These are phyloP conservation scores for Lagria hirta DNA, from an alignment of 2,888 invertebrate genomes.

Conservation along the genomic window DNA sequence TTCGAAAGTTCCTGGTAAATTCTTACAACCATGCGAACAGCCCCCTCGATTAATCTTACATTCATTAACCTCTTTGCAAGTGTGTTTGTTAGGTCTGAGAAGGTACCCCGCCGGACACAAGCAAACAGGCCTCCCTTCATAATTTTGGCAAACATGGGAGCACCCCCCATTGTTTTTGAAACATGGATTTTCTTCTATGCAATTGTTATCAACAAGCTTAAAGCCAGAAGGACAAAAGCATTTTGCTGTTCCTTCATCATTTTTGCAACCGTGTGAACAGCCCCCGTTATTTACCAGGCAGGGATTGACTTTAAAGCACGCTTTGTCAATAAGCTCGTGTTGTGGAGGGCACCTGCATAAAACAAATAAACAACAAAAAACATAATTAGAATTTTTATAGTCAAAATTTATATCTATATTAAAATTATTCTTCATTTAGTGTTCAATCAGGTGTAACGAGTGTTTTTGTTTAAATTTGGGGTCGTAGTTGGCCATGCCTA, in stretches of 20 bases:
- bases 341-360: slow-evolving; percentile 56
- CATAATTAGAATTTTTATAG: too few relatives aligned
- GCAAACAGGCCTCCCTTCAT: slow-evolving; percentile 54
- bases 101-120: slow-evolving; percentile 59
- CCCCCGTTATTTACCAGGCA: slow-evolving; percentile 52
- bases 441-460: too few relatives aligned
- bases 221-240: slow-evolving; percentile 55
- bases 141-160: slow-evolving; percentile 53
- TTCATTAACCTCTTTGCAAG: slow-evolving; percentile 60
- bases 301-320: slow-evolving; percentile 52
- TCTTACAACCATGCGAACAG: slow-evolving; percentile 65
- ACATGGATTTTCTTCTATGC: slow-evolving; percentile 54
- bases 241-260: slow-evolving; percentile 55
- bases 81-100: slow-evolving; percentile 50
- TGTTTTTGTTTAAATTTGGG: too few relatives aligned
- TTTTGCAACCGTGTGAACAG: slow-evolving; percentile 59
- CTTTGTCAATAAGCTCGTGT: slow-evolving; percentile 46
- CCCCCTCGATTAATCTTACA: slow-evolving; percentile 62
- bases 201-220: slow-evolving; percentile 45
- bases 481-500: too few relatives aligned
- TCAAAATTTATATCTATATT: too few relatives aligned
- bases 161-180: slow-evolving; percentile 52
- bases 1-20: slow-evolving; percentile 55
- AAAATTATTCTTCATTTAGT: too few relatives aligned
- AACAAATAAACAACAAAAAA: too few relatives aligned